Evolutionary conservation across 2,888 invertebrate species (phyloP).

Genomic region (Drosophila greeni): DNA sequence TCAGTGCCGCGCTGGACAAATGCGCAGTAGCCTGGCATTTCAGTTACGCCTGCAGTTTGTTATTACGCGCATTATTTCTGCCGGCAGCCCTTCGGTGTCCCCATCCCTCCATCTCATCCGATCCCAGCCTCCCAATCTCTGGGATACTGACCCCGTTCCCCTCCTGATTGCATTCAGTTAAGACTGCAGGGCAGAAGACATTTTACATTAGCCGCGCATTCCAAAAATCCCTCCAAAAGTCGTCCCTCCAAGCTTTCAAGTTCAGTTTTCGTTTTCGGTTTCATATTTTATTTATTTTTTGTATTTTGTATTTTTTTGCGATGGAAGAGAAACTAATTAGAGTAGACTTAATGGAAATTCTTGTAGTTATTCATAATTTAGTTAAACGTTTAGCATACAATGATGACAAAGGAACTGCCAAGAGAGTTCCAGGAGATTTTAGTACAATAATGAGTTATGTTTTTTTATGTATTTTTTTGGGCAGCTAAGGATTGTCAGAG

Average conservation of each 20-base stretch:
- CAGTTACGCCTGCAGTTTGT: conserved; percentile 73
- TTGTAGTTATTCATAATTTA: conserved; percentile 56
- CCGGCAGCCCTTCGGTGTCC: conserved; percentile 53
- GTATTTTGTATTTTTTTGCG: conserved; percentile 34
- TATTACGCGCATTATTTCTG: conserved; percentile 70
- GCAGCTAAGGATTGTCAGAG: conserved; percentile 68
- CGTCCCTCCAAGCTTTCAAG: conserved; percentile 42
- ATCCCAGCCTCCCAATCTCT: conserved; percentile 7
- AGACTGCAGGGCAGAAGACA: conserved; percentile 58
- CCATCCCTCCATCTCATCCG: conserved; percentile 18
- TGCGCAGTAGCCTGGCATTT: conserved; percentile 73
- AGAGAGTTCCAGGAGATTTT: conserved; percentile 45
- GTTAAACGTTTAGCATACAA: conserved; percentile 47
- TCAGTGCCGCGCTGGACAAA: conserved; percentile 52
- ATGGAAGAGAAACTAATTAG: conserved; percentile 52
- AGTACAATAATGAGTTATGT: conserved; percentile 32
- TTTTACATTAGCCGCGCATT: conserved; percentile 69
- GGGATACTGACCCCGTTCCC: conserved; percentile 24
- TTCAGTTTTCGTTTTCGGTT: conserved; percentile 38
- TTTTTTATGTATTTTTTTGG: conserved; percentile 16
- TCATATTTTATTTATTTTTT: conserved; percentile 39
- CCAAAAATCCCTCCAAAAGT: conserved; percentile 58
- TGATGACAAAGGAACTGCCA: conserved; percentile 26
- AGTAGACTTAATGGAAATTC: conserved; percentile 55
- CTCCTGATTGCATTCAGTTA: conserved; percentile 61